These are phyloP conservation scores for Heliconius aoede DNA, from an alignment of 2,888 invertebrate genomes.

Conservation along the genomic window DNA sequence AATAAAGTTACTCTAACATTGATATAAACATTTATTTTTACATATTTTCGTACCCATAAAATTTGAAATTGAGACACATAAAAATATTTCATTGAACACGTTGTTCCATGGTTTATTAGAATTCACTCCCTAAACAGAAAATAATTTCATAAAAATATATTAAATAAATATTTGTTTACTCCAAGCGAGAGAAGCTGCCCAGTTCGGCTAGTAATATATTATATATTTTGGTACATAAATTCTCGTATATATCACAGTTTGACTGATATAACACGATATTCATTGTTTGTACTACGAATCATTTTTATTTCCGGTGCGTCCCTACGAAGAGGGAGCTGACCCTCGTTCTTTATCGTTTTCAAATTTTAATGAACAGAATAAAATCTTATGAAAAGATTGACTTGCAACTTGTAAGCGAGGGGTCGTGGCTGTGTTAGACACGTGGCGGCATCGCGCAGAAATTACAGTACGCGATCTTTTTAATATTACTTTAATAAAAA, in stretches of 20 bases:
- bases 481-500: conserved; percentile 11
- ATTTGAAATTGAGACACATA: too few species aligned
- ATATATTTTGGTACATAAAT: too few species aligned
- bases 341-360: conserved; percentile 29
- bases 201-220: too few species aligned
- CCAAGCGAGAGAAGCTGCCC: too few species aligned
- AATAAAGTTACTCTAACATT: too few species aligned
- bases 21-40: too few species aligned
- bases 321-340: conserved; percentile 36
- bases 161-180: too few species aligned
- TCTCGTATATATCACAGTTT: conserved; percentile 1
- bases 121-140: too few species aligned
- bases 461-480: conserved; percentile 16
- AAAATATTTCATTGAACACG: too few species aligned
- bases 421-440: conserved; percentile 27
- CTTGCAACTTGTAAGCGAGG: conserved; percentile 25
- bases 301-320: conserved; percentile 40
- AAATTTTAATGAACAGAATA: conserved; percentile 39
- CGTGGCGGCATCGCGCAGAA: conserved; percentile 32
- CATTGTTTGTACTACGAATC: conserved; percentile 37
- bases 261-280: conserved; percentile 31
- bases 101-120: too few species aligned
- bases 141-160: too few species aligned
- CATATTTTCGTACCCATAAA: too few species aligned
- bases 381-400: conserved; percentile 38